Conservation (phyloP, 2,797 vertebrate species). For the Calcarius lapponicus region DNA sequence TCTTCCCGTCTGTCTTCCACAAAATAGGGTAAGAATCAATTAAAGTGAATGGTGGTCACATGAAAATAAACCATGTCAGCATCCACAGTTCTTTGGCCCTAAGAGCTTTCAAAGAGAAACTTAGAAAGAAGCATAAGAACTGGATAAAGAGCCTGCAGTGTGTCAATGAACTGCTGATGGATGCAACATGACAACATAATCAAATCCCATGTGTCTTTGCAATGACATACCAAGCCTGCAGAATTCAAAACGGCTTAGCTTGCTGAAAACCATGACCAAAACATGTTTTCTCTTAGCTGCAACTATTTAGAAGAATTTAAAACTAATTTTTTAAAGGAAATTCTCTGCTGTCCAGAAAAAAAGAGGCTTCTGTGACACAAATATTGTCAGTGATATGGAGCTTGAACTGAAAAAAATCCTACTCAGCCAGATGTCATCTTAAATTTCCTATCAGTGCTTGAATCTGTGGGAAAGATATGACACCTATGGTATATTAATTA, state of each 20-base stretch:
- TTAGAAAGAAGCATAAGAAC: conserved; percentile 32
- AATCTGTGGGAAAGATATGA: not conserved
- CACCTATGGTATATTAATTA: conserved; percentile 36
- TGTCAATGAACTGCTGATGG: conserved; percentile 63
- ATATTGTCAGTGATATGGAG: conserved; percentile 23
- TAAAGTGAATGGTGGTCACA: conserved; percentile 36
- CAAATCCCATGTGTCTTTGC: conserved; percentile 60
- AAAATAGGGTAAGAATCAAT: not conserved
- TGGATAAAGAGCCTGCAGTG: conserved; percentile 62
- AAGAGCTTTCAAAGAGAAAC: conserved; percentile 29
- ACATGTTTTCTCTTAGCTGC: conserved; percentile 68
- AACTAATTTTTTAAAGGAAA: conserved; percentile 34
- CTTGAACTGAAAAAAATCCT: conserved; percentile 1
- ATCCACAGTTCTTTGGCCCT: conserved; percentile 29
- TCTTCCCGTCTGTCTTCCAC: not conserved
- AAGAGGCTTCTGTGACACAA: conserved; percentile 6
- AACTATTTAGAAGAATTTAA: conserved; percentile 38
- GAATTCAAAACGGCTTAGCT: conserved; percentile 46
- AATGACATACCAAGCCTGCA: conserved; percentile 55
- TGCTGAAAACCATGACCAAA: conserved; percentile 50
- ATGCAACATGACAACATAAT: conserved; percentile 66
- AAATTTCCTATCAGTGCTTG: not conserved
- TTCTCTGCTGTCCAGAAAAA: conserved; percentile 42
- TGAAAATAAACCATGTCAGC: conserved; percentile 1
- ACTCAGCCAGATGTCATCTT: not conserved